Base-by-base conservation (phyloP, 37 sponge, comb jelly and placozoan species). In the Mnemiopsis leidyi region DNA sequence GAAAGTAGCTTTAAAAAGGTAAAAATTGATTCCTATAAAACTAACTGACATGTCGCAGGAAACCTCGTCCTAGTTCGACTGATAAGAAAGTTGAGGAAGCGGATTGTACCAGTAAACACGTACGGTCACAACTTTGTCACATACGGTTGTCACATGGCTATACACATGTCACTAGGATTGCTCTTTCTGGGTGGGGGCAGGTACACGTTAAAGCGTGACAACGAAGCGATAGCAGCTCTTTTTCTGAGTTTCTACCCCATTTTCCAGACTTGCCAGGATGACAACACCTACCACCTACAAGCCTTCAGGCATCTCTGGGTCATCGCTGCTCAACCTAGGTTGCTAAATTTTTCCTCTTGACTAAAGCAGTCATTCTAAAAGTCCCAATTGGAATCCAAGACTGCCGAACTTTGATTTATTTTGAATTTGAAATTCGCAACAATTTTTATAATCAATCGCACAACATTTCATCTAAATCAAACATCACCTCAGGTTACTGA, bases 161-260 rank as follows among this genome's bases (percentile, higher is more conserved):
- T 95, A 24, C 99, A 98, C 94, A 98, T 98, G 97, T 94, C 99
- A 5, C 94, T 98, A 1, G 99, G 99, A 0, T 68, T 98, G 21
- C 95, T 97, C 92, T 98, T 97, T 88, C 94, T 98, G 0, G 97
- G 97, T 48, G 97, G 98, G 38, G 95, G 96, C 30, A 94, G 94
- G 95, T 96, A 94, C 79, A 90, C 94, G 13, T 67, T 96, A 34
- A 94, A 92, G 35, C 69, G 88, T n/a, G 95, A 93, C 36, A 96
- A 97, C 75, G 39, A 69, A 25, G 94, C 98, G 0, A 94, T 97
- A 36, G 96, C 96, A 0, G 94, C 94, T 24, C 93, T 97, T 20
- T 36, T 96, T 39, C 90, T 79, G 61, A 48, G 96, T 23, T 36
- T 97, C 38, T 97, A 93, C 68, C 98, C 98, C 0, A 39, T 83